Conservation (phyloP, 2,113 vertebrate species). For the Progne subis region DNA sequence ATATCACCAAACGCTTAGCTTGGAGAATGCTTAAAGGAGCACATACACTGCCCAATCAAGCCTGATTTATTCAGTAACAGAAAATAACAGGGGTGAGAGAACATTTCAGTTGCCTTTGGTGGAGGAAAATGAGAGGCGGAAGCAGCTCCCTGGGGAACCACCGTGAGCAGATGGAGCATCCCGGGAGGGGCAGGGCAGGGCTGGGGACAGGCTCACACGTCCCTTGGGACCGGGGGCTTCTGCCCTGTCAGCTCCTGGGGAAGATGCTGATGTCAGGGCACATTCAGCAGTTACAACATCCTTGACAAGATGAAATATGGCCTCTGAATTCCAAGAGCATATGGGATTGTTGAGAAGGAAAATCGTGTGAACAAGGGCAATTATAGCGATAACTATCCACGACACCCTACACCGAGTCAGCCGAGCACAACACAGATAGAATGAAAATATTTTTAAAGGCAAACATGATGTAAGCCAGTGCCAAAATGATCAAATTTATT, state of each 20-base stretch:
- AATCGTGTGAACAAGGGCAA: constrained; percentile 66
- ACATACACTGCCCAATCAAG: neutral
- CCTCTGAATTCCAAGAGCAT: constrained; percentile 30
- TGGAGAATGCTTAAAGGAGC: neutral
- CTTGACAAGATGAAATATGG: constrained; percentile 60
- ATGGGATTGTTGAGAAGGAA: constrained; percentile 63
- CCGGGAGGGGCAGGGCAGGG: neutral
- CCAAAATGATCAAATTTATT: constrained; percentile 50
- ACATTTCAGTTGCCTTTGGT: neutral
- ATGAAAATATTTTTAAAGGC: constrained; percentile 59
- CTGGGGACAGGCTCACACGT: neutral
- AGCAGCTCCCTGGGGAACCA: neutral
- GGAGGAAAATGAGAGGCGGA: neutral
- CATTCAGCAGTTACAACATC: neutral
- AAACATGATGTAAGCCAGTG: constrained; percentile 43
- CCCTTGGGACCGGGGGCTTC: too few species aligned
- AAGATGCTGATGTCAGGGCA: neutral
- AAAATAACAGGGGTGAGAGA: neutral
- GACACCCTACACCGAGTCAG: neutral
- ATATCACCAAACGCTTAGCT: neutral
- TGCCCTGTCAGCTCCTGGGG: neutral
- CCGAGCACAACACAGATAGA: constrained; percentile 24
- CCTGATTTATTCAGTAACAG: neutral
- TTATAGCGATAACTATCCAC: constrained; percentile 56
- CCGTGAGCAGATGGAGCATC: neutral